Base-by-base conservation (phyloP, 2,113 vertebrate genomes). In the Zeus faber region DNA sequence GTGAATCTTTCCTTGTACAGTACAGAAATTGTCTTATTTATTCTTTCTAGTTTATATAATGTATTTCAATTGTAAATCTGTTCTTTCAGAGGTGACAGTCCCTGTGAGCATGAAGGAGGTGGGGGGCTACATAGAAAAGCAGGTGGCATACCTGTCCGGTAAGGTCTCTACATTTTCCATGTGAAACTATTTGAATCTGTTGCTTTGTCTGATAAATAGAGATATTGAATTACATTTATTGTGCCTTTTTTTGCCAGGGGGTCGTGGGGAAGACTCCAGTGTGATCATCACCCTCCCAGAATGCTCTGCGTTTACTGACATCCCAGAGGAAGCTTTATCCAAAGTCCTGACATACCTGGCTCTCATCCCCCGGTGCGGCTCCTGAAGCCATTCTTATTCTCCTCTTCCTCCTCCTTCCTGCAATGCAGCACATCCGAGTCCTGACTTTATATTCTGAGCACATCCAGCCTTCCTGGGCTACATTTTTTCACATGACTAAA, bases 261-360 rank as follows among this genome's bases (percentile, higher is more conserved):
- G 95, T 5, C 90, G 91, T 35, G 94, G 93, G 18, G 94, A 92
- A 70, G 92, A 97, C 63, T 93, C 92, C 37, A 90, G 91, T 17
- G 93, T 95, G 87, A 94, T 99, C 62, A 92, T 99, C 83, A 99
- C 95, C 0, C 91, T 99, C 54, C 96, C 96, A 1, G 95, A 99
- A 82, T 95, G 90, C 23, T 88, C 89, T 21, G 85, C 83, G 65
- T 98, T 99, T 89, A 92, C 83, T 17, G 91, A 94, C 64, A 91
- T 96, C 74, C 91, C 95, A 0, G 92, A 96, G 71, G 89, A 94
- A 74, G 80, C 85, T 1, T 76, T 98, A 31, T 65, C 86, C 21
- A 95, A 94, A 84, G 92, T 97, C 17, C 76, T 99, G 16, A 92
- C 84, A 0, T 99, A 98, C 76, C 88, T 99, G 65, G 95, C 94